Evolutionary conservation across 1,140 invertebrate species (phyloP).

Genomic region (Rhyzopertha dominica): DNA sequence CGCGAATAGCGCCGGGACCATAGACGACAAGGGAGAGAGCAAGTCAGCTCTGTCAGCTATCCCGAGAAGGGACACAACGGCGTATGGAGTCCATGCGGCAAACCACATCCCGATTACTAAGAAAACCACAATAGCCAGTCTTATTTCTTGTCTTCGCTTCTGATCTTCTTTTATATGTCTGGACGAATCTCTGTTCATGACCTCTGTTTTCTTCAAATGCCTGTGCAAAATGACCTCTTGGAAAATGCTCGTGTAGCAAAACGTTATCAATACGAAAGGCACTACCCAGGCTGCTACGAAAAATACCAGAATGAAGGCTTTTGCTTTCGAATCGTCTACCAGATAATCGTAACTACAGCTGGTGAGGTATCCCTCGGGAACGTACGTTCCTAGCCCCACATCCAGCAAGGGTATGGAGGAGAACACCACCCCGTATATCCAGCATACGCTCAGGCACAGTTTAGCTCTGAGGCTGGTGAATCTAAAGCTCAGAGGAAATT

Average conservation of each 20-base stretch:
- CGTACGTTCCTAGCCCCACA: slow-evolving; percentile 65
- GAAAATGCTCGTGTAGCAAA: slow-evolving; percentile 67
- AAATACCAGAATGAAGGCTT: slow-evolving; percentile 61
- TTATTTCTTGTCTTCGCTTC: slow-evolving; percentile 60
- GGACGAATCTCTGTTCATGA: slow-evolving; percentile 46
- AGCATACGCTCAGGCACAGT: slow-evolving; percentile 58
- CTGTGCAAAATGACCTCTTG: slow-evolving; percentile 54
- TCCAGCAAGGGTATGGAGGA: slow-evolving; percentile 61
- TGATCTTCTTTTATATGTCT: slow-evolving; percentile 57
- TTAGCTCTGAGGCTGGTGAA: slow-evolving; percentile 58
- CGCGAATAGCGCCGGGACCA: slow-evolving; percentile 71
- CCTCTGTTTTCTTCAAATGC: slow-evolving; percentile 36
- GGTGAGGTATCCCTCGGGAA: slow-evolving; percentile 72
- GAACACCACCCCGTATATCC: slow-evolving; percentile 67
- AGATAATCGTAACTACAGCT: slow-evolving; percentile 80
- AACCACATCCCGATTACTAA: slow-evolving; percentile 66
- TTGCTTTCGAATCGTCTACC: slow-evolving; percentile 50
- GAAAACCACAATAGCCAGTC: slow-evolving; percentile 60
- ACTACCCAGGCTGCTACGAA: slow-evolving; percentile 63
- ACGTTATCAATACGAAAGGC: slow-evolving; percentile 63
- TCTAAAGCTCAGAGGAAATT: slow-evolving; percentile 60
- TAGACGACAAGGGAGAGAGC: slow-evolving; percentile 62
- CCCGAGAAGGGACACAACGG: slow-evolving; percentile 65
- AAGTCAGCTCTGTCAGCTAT: slow-evolving; percentile 58
- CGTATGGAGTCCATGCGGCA: slow-evolving; percentile 72